Evolutionary conservation across 2,113 vertebrate species (phyloP).

Genomic region (Sebastes schlegelii): DNA sequence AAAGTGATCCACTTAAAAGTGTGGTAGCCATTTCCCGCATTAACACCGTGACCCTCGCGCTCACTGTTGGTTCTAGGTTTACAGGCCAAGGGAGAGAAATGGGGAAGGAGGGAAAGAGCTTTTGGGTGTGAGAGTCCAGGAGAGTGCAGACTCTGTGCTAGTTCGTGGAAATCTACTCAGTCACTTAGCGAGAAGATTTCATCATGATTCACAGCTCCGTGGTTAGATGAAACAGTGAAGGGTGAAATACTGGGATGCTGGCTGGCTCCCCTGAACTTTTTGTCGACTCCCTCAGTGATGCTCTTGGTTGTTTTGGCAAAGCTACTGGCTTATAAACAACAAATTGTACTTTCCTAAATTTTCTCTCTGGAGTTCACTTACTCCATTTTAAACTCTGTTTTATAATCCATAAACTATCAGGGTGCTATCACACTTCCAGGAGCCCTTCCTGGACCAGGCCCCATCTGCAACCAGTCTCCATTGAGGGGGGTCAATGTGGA

Average conservation of each 20-base stretch:
- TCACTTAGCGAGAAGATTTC: conserved; percentile 40
- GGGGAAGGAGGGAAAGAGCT: conserved; percentile 4
- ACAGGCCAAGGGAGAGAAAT: conserved; percentile 29
- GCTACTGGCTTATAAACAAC: conserved; percentile 29
- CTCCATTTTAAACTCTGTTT: conserved; percentile 43
- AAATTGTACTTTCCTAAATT: conserved; percentile 54
- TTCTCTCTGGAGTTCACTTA: conserved; percentile 24
- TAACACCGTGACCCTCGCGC: conserved; percentile 65
- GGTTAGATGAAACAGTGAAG: conserved; percentile 21
- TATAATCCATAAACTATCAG: conserved; percentile 20
- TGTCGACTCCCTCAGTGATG: conserved; percentile 42
- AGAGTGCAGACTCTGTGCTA: conserved; percentile 19
- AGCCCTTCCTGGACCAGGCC: too few species aligned
- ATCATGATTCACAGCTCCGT: conserved; percentile 47
- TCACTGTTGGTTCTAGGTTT: conserved; percentile 54
- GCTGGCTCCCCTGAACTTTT: conserved; percentile 49
- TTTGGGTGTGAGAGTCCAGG: neutral
- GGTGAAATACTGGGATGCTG: conserved; percentile 49
- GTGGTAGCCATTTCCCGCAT: conserved; percentile 70
- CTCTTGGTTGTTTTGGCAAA: conserved; percentile 69
- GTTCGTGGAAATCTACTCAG: conserved; percentile 37
- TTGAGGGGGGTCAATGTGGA: too few species aligned
- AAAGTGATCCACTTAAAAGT: conserved; percentile 47
- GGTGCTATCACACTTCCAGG: conserved; percentile 5
- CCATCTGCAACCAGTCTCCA: too few species aligned